Conservation (phyloP, 2,888 invertebrate genomes). For the Lottia scabra region DNA sequence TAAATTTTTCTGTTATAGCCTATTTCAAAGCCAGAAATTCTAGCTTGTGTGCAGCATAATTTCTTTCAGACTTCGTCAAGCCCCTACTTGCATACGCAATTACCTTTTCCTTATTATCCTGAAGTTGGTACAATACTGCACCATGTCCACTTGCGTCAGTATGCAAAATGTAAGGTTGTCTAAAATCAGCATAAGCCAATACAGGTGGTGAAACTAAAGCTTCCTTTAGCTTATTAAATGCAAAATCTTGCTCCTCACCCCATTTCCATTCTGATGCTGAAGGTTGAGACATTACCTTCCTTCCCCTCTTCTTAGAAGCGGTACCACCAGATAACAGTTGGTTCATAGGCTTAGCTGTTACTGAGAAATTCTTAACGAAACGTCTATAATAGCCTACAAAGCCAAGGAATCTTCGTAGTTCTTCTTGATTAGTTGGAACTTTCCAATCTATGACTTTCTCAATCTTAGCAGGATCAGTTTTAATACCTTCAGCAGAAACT, state of each 20-base stretch:
- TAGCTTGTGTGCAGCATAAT: constrained; percentile 28
- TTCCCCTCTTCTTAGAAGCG: constrained; percentile 4
- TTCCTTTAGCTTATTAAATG: no score
- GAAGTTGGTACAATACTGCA: constrained; percentile 27
- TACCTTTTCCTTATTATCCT: constrained; percentile 19
- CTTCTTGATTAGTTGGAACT: constrained; percentile 15
- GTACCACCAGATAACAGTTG: constrained; percentile 18
- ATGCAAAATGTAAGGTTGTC: no score
- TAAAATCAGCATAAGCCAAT: no score
- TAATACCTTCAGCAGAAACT: constrained; percentile 9
- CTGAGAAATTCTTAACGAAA: constrained; percentile 27
- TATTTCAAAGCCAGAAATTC: constrained; percentile 32
- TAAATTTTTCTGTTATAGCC: constrained; percentile 28
- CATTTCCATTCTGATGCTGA: no score
- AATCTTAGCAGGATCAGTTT: constrained; percentile 7
- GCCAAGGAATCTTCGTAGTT: constrained; percentile 12
- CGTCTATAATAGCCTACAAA: constrained; percentile 23
- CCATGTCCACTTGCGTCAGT: constrained; percentile 8
- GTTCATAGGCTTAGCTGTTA: constrained; percentile 26
- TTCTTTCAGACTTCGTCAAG: constrained; percentile 25
- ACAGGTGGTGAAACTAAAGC: no score
- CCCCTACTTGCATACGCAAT: constrained; percentile 37
- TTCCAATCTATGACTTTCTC: constrained; percentile 15
- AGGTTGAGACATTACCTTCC: no score
- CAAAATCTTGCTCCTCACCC: no score